Evolutionary conservation across 2,888 invertebrate species (phyloP).

Genomic region (Margaritifera margaritifera): DNA sequence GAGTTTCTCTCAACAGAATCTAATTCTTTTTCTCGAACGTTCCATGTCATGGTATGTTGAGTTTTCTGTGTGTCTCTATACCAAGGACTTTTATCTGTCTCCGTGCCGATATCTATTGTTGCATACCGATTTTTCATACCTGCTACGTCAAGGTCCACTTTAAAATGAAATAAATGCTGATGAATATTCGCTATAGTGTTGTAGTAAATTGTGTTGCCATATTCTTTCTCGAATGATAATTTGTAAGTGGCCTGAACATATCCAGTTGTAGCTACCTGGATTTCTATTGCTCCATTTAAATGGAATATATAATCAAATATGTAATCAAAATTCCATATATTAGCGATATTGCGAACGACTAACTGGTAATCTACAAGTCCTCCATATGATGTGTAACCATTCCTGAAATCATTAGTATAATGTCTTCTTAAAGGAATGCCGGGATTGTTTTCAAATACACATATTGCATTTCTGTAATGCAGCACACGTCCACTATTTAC

Average conservation of each 20-base stretch:
- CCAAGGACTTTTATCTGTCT: conserved; percentile 45
- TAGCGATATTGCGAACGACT: conserved; percentile 58
- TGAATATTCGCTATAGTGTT: conserved; percentile 58
- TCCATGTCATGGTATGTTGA: conserved; percentile 42
- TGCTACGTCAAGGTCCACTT: conserved; percentile 64
- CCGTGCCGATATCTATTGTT: conserved; percentile 43
- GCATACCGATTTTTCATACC: conserved; percentile 56
- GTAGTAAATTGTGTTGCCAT: conserved; percentile 50
- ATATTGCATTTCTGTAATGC: conserved; percentile 48
- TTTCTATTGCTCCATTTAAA: conserved; percentile 61
- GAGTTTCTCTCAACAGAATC: conserved; percentile 46
- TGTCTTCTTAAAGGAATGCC: conserved; percentile 62
- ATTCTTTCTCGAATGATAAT: conserved; percentile 46
- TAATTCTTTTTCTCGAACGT: conserved; percentile 48
- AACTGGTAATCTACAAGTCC: conserved; percentile 56
- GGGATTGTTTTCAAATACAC: conserved; percentile 63
- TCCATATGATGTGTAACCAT: conserved; percentile 45
- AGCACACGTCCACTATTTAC: conserved; percentile 43
- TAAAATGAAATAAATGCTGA: conserved; percentile 63
- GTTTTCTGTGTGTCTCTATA: conserved; percentile 41
- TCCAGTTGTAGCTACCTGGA: conserved; percentile 57
- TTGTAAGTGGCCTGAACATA: conserved; percentile 58
- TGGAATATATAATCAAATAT: conserved; percentile 66
- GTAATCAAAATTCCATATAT: conserved; percentile 63
- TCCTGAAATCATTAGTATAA: conserved; percentile 42